Evolutionary conservation across 2,113 vertebrate genomes (phyloP).

Genomic region (Telmatochromis brachygnathus): DNA sequence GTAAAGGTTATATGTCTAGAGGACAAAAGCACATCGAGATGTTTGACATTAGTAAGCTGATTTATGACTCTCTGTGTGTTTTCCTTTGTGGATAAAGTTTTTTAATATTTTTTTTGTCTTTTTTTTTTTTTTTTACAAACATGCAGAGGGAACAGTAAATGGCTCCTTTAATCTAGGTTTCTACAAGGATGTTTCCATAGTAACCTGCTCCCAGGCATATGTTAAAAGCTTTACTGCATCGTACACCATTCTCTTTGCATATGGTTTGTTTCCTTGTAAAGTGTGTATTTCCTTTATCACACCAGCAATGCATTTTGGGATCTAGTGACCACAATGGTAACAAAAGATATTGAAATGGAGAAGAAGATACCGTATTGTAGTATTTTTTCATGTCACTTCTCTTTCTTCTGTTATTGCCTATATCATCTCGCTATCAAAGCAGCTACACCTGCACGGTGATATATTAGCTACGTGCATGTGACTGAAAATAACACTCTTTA

Average conservation of each 20-base stretch:
- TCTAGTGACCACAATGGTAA: not conserved
- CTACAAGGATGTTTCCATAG: slow-evolving; percentile 58
- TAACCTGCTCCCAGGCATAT: slow-evolving; percentile 42
- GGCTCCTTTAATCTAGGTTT: slow-evolving; percentile 41
- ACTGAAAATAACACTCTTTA: not conserved
- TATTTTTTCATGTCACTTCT: not conserved
- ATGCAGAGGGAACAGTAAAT: slow-evolving; percentile 25
- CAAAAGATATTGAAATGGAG: not conserved
- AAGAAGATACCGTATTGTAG: not conserved
- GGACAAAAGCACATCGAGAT: not conserved
- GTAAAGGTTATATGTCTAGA: not conserved
- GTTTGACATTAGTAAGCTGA: not conserved
- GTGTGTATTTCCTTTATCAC: not conserved
- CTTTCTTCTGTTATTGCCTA: not conserved
- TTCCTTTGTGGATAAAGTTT: not conserved
- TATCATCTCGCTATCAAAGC: not conserved
- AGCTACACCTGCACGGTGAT: not conserved
- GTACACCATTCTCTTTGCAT: not conserved
- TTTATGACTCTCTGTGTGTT: not conserved
- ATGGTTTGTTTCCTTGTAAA: not conserved
- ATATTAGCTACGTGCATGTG: not conserved
- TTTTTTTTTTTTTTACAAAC: not conserved
- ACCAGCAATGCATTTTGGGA: not conserved
- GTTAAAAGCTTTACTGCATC: slow-evolving; percentile 20
- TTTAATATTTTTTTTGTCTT: not conserved